These are phyloP conservation scores for Sylvicapra grimmia DNA, from an alignment of 2,113 vertebrate species.

Conservation along the genomic window DNA sequence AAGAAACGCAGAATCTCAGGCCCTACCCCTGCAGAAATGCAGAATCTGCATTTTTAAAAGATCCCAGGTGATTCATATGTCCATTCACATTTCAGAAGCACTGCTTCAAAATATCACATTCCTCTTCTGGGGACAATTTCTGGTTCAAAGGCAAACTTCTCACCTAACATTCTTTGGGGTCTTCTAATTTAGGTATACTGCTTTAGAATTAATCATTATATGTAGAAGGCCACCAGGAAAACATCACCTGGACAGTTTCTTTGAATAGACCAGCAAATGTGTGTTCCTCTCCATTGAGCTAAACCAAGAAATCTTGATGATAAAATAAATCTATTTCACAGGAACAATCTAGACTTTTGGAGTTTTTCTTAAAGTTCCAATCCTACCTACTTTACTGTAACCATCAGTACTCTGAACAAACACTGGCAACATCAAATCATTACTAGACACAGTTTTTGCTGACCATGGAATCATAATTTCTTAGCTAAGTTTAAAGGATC, in stretches of 20 bases:
- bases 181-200: neutral
- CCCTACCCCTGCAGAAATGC: too few relatives aligned
- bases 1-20: too few relatives aligned
- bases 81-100: neutral
- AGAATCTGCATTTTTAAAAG: too few relatives aligned
- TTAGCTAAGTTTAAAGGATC: neutral
- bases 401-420: neutral
- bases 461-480: neutral
- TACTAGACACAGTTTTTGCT: neutral
- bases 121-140: neutral
- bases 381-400: neutral
- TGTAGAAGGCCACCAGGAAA: neutral
- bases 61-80: too few relatives aligned
- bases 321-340: neutral
- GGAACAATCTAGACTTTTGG: neutral
- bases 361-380: neutral
- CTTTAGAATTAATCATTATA: neutral
- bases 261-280: neutral
- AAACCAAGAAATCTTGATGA: neutral
- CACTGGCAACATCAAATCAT: neutral
- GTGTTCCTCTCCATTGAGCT: neutral
- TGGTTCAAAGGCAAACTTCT: neutral
- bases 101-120: neutral
- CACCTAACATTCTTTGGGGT: neutral
- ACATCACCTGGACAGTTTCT: neutral